phyloP scores from a whole-genome alignment of 2,797 vertebrate genomes.

The Acrocephalus scirpaceus region DNA sequence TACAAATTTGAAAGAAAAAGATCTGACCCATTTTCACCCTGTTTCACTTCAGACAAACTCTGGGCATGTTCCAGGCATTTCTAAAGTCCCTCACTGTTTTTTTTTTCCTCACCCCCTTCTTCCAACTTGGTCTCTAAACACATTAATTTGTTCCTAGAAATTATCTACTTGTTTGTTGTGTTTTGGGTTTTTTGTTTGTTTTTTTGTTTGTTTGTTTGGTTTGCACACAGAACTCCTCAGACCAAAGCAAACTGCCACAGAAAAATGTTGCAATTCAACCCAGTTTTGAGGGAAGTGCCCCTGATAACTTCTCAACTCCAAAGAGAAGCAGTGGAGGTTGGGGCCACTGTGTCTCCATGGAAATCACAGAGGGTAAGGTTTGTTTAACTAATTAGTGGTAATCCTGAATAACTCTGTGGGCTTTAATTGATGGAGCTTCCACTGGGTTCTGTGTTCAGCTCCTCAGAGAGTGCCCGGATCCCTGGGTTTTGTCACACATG shows the following conservation, averaged over 20 bases:
- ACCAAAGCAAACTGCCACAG: background rate
- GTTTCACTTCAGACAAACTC: background rate
- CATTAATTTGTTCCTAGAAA: conserved; percentile 31
- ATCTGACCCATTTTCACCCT: background rate
- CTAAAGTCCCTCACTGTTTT: background rate
- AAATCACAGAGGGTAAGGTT: background rate
- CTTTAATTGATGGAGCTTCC: background rate
- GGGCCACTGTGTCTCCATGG: background rate
- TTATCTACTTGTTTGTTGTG: background rate
- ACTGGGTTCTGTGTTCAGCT: background rate
- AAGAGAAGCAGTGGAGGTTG: background rate
- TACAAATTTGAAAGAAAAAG: background rate
- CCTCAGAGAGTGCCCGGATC: accelerated
- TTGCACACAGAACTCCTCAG: background rate
- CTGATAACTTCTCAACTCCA: background rate
- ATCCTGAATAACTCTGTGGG: background rate
- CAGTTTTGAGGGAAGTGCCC: background rate
- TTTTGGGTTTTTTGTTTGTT: background rate
- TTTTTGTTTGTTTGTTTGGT: background rate
- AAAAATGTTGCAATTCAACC: background rate
- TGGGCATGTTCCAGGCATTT: background rate
- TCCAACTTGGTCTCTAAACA: background rate
- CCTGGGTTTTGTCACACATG: accelerated
- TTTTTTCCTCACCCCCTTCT: background rate
- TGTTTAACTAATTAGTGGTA: background rate